These are phyloP conservation scores for Lasioglossum baleicum DNA, from an alignment of 1,140 invertebrate genomes.

Conservation along the genomic window DNA sequence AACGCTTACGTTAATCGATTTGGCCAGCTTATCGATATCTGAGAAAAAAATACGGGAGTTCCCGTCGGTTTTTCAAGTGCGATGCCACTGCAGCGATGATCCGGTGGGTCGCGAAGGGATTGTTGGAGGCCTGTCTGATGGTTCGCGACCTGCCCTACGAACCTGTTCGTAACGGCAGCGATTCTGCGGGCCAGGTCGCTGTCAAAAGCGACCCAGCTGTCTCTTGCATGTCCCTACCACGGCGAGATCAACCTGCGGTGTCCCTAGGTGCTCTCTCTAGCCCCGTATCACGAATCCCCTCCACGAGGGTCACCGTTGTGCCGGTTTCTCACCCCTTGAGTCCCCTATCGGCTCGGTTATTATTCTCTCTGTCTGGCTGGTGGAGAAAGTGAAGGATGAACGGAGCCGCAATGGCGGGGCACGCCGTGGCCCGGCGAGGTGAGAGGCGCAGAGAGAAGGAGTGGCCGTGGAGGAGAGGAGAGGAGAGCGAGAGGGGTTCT, in stretches of 20 bases:
- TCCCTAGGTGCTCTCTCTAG: conserved; percentile 4
- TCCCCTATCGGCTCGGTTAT: background rate
- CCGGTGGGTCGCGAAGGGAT: background rate
- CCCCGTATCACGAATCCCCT: conserved; percentile 1
- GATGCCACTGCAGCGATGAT: no score
- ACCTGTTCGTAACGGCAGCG: conserved; percentile 50
- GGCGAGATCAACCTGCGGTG: no score
- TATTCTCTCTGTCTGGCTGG: conserved; percentile 15
- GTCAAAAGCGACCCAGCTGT: conserved; percentile 22
- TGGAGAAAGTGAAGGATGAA: conserved; percentile 26
- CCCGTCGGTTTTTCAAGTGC: no score
- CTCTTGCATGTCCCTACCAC: background rate
- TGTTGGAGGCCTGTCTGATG: conserved; percentile 30
- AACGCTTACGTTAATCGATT: no score
- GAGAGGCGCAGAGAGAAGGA: no score
- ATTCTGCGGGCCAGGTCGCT: conserved; percentile 25
- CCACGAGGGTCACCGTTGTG: background rate
- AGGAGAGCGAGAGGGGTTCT: conserved; percentile 20
- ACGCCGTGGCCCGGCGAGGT: background rate
- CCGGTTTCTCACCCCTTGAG: conserved; percentile 20
- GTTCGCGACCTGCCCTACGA: conserved; percentile 61
- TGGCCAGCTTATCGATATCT: no score
- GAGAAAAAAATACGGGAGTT: no score
- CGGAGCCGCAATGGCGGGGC: conserved; percentile 31
- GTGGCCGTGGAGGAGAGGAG: background rate